Conservation (phyloP, 2,797 vertebrate species). For the Uromys caudimaculatus region DNA sequence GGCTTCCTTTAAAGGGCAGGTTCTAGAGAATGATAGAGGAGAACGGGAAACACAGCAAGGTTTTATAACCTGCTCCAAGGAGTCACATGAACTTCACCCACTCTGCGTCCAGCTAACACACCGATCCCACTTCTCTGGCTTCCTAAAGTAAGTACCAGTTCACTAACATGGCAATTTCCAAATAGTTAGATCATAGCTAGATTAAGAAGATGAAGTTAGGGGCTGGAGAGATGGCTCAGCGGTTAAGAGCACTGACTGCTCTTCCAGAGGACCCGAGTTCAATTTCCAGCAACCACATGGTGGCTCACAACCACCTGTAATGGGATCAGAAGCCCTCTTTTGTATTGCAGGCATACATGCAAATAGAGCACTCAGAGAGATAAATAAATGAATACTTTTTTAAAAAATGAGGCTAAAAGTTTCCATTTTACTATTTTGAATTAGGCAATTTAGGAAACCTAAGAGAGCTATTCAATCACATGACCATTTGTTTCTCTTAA, state of each 20-base stretch:
- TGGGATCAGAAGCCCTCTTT: too few species aligned
- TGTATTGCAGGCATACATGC: too few species aligned
- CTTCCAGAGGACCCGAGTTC: too few species aligned
- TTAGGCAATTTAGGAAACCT: conserved; percentile 43
- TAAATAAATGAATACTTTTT: too few species aligned
- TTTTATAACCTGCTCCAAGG: conserved; percentile 31
- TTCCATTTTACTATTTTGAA: conserved; percentile 35
- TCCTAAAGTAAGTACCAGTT: conserved; percentile 44
- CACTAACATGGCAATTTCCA: conserved; percentile 27
- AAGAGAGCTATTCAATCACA: conserved; percentile 24
- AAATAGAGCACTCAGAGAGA: too few species aligned
- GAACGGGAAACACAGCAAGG: background rate
- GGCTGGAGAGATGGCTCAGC: background rate
- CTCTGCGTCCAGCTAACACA: background rate
- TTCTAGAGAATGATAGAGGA: conserved; percentile 39
- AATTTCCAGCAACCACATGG: background rate
- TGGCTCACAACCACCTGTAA: background rate
- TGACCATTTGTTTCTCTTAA: conserved; percentile 36
- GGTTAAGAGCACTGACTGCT: too few species aligned
- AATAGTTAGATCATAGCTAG: conserved; percentile 32
- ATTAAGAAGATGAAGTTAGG: background rate
- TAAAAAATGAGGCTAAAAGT: background rate
- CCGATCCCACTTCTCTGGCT: background rate
- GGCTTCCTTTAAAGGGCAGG: conserved; percentile 20
- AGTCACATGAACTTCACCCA: conserved; percentile 40